These are phyloP conservation scores for Enteromius trimaculatus DNA, from an alignment of 2,797 vertebrate genomes.

Conservation along the genomic window DNA sequence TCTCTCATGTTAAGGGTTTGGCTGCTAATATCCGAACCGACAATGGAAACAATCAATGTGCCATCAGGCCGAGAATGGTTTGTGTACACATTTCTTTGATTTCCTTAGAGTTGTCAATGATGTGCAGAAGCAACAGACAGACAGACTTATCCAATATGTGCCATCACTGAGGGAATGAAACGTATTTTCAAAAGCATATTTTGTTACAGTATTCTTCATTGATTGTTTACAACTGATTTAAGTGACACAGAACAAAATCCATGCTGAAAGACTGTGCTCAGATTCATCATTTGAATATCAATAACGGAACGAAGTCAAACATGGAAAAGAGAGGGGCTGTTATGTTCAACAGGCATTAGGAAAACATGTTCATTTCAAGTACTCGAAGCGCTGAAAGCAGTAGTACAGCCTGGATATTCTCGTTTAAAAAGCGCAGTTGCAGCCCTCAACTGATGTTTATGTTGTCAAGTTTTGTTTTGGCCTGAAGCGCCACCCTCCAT, in stretches of 20 bases:
- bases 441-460: no score
- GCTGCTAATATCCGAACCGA: conserved; percentile 20
- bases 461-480: no score
- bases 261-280: not conserved
- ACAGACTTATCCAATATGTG: not conserved
- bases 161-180: not conserved
- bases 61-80: not conserved
- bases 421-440: no score
- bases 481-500: no score
- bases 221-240: not conserved
- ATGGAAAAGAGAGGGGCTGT: no score
- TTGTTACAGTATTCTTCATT: not conserved
- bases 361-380: no score
- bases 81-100: not conserved
- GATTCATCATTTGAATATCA: not conserved
- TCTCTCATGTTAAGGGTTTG: conserved; percentile 7
- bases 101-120: not conserved
- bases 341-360: no score
- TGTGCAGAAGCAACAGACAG: not conserved
- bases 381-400: no score
- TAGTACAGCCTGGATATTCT: no score
- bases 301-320: not conserved
- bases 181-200: not conserved
- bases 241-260: not conserved
- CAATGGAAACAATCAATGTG: conserved; percentile 6